A percentile compares a stretch with the other conserved stretches of the same genome.
phyloP scores from a whole-genome alignment of 2,113 vertebrate species.

The Pitta sordida region DNA sequence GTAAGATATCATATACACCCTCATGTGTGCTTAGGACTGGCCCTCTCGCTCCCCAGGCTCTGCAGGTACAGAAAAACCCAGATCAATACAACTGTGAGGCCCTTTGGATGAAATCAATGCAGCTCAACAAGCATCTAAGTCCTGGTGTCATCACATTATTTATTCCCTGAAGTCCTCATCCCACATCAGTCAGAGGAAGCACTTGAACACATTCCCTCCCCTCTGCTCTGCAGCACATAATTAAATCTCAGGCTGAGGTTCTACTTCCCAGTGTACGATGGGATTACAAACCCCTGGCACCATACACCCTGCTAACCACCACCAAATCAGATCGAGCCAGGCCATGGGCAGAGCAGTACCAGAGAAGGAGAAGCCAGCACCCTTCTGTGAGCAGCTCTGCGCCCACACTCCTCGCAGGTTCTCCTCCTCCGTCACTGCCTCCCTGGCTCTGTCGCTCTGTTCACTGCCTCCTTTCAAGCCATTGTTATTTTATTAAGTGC shows the following conservation, averaged over 20 bases:
- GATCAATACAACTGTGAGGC: conserved; percentile 12
- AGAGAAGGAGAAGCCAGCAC: background rate
- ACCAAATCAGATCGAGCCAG: accelerated
- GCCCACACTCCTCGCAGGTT: background rate
- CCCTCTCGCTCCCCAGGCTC: background rate
- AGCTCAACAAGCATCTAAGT: conserved; percentile 23
- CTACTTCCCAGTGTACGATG: accelerated
- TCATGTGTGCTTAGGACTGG: accelerated
- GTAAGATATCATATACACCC: accelerated
- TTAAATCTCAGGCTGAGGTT: background rate
- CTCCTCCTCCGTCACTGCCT: background rate
- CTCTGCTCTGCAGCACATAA: background rate
- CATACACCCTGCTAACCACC: background rate
- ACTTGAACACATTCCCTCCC: background rate
- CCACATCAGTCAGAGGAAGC: background rate
- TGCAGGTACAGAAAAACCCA: background rate
- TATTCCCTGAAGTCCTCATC: conserved; percentile 10
- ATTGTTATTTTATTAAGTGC: conserved; percentile 36
- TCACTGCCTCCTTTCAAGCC: conserved; percentile 34
- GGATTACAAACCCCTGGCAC: background rate
- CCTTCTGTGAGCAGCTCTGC: background rate
- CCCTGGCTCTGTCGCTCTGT: background rate
- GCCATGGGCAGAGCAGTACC: accelerated
- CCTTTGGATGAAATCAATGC: conserved; percentile 49
- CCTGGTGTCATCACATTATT: conserved; percentile 38